Evolutionary conservation across 2,113 vertebrate species (phyloP).

Genomic region (Lophius piscatorius): DNA sequence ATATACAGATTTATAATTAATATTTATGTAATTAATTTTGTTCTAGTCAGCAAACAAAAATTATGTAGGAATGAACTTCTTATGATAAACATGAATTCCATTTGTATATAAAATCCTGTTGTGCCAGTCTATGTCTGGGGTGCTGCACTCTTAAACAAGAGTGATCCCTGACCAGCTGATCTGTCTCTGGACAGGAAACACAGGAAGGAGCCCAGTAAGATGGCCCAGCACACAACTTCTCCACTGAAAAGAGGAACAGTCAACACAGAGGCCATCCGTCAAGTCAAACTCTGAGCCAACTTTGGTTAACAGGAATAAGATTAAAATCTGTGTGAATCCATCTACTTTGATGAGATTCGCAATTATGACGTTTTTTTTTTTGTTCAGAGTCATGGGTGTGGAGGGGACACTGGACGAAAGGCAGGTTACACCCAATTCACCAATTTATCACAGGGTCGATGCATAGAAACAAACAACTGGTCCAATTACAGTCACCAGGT

Average conservation of each 20-base stretch:
- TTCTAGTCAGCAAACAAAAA: too few species aligned
- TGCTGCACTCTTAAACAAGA: conserved; percentile 57
- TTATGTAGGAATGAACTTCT: too few species aligned
- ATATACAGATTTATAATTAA: too few species aligned
- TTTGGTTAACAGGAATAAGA: conserved; percentile 5
- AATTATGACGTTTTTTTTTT: too few species aligned
- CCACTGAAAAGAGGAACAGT: conserved; percentile 69
- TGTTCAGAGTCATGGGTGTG: too few species aligned
- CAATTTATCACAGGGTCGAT: too few species aligned
- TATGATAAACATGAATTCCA: too few species aligned
- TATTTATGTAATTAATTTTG: too few species aligned
- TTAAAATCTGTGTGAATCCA: conserved; percentile 2
- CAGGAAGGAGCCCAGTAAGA: conserved; percentile 68
- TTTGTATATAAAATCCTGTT: conserved; percentile 29
- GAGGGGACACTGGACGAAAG: too few species aligned
- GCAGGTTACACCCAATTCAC: too few species aligned
- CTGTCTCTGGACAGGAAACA: conserved; percentile 83
- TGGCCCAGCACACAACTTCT: conserved; percentile 65
- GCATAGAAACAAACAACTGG: too few species aligned
- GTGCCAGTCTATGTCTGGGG: conserved; percentile 56
- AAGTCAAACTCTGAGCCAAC: not conserved
- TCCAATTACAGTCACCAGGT: too few species aligned
- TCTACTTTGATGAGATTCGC: conserved; percentile 2
- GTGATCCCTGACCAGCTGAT: conserved; percentile 74
- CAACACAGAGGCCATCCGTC: conserved; percentile 4